Conservation (phyloP, 1,140 invertebrate species). For the Acyrthosiphon pisum region DNA sequence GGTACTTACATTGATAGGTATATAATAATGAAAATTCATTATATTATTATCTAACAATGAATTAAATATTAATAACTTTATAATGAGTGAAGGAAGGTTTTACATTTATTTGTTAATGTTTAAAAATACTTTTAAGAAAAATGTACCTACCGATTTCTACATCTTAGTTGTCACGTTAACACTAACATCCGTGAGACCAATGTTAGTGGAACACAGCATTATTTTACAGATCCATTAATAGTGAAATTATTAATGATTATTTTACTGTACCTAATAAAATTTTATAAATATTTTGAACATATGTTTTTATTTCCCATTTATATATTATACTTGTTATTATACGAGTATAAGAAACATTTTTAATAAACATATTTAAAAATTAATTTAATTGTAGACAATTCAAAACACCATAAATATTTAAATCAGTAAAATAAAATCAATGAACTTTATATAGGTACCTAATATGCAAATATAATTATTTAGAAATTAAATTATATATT, state of each 20-base stretch:
- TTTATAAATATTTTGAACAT: neutral
- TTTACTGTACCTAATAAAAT: neutral
- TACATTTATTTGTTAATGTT: neutral
- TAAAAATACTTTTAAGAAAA: neutral
- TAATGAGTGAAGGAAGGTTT: neutral
- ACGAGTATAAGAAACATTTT: too few relatives aligned
- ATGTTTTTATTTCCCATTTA: neutral
- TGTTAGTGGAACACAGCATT: neutral
- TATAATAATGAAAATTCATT: neutral
- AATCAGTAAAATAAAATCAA: too few relatives aligned
- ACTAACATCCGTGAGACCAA: neutral
- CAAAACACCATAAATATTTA: too few relatives aligned
- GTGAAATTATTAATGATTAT: neutral
- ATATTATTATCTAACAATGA: neutral
- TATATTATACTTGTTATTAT: too few relatives aligned
- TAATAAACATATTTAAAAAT: too few relatives aligned
- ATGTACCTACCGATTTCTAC: neutral
- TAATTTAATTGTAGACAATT: too few relatives aligned
- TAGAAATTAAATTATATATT: neutral
- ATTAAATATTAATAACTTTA: neutral
- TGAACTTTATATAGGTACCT: too few relatives aligned
- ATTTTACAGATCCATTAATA: neutral
- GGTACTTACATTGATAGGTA: neutral
- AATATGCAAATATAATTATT: too few relatives aligned
- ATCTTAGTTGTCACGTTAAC: neutral